phyloP scores from a whole-genome alignment of 1,140 invertebrate genomes.

The Diabrotica virgifera region DNA sequence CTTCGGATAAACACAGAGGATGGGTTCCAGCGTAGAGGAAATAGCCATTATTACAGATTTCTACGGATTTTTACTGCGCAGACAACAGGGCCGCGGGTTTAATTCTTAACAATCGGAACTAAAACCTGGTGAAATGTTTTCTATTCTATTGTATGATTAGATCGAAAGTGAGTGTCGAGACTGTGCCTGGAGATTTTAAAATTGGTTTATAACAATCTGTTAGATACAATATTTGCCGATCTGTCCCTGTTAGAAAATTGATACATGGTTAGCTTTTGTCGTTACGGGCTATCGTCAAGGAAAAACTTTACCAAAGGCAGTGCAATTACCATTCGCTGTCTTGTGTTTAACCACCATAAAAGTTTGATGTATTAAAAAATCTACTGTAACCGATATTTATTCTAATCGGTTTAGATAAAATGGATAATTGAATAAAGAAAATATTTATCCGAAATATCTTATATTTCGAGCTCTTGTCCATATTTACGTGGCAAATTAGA shows the following conservation, averaged over 20 bases:
- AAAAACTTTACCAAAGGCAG: no score
- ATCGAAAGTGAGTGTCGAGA: neutral
- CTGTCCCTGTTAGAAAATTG: slow-evolving; percentile 2
- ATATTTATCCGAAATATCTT: no score
- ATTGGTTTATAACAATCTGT: slow-evolving; percentile 1
- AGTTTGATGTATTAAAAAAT: no score
- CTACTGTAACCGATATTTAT: no score
- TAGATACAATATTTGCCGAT: neutral
- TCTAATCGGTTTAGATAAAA: no score
- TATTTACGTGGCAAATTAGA: no score
- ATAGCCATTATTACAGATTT: slow-evolving; percentile 3
- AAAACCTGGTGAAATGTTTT: neutral
- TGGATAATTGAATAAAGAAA: no score
- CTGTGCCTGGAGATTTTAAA: neutral
- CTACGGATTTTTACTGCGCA: neutral
- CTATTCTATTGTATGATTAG: slow-evolving; percentile 1
- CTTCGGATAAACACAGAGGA: neutral
- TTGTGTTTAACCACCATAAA: no score
- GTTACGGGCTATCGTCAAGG: no score
- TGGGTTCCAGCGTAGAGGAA: neutral
- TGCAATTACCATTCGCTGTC: no score
- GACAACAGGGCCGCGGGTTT: neutral
- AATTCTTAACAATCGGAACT: slow-evolving; percentile 3
- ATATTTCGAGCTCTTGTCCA: no score
- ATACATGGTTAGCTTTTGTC: neutral